Evolutionary conservation across 2,113 vertebrate species (phyloP).

Genomic region (Tachuris rubrigastra): DNA sequence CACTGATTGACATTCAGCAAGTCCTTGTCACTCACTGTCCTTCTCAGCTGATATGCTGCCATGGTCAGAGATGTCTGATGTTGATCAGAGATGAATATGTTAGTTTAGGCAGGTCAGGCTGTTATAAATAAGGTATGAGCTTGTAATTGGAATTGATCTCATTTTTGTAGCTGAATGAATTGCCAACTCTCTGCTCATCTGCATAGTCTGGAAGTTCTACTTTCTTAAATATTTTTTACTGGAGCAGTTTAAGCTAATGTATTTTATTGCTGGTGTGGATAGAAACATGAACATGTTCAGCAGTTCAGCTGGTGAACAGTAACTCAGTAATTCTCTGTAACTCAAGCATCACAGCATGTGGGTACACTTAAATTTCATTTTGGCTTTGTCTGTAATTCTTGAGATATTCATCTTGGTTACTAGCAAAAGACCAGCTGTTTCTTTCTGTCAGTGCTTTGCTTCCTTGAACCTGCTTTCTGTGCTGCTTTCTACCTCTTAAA

Average conservation of each 20-base stretch:
- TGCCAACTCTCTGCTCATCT: neutral
- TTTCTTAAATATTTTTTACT: neutral
- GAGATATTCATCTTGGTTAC: neutral
- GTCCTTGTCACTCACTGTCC: neutral
- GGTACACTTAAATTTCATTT: neutral
- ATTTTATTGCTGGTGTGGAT: neutral
- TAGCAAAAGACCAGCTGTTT: neutral
- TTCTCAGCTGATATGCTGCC: neutral
- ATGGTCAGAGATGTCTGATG: neutral
- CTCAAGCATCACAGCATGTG: neutral
- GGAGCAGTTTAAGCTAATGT: neutral
- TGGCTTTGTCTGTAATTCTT: neutral
- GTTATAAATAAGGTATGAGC: constrained; percentile 34
- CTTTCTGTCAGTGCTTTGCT: neutral
- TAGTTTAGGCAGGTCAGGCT: neutral
- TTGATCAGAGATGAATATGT: constrained; percentile 1
- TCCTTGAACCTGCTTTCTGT: neutral
- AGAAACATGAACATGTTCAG: neutral
- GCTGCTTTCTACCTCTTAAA: neutral
- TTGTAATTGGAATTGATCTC: constrained; percentile 11
- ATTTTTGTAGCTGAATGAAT: constrained; percentile 4
- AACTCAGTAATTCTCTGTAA: neutral
- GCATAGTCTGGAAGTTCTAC: neutral
- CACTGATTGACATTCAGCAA: neutral
- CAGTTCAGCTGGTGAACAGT: neutral